A percentile compares a stretch with the other conserved stretches of the same genome.
Evolutionary conservation across 2,797 vertebrate genomes (phyloP).

Genomic region (Oreochromis mossambicus): DNA sequence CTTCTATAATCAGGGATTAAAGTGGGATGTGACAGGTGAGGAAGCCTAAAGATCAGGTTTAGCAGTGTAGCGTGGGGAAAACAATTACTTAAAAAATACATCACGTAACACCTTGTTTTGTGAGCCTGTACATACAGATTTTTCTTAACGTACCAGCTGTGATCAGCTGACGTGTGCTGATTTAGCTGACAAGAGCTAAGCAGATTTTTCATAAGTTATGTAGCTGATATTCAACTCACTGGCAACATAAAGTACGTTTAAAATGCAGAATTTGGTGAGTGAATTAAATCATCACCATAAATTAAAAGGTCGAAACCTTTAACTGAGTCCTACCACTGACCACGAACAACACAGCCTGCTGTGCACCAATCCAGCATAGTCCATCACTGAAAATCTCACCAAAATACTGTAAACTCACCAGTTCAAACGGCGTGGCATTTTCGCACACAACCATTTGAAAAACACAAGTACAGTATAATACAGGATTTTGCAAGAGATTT

Average conservation of each 20-base stretch:
- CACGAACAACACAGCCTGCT: background rate
- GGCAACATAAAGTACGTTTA: background rate
- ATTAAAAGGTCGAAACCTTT: no score
- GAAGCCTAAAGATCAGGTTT: background rate
- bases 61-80: background rate
- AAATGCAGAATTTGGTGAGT: background rate
- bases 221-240: background rate
- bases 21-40: background rate
- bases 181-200: background rate
- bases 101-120: accelerated
- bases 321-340: background rate
- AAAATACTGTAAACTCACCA: background rate
- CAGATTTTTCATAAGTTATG: background rate
- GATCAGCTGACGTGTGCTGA: background rate
- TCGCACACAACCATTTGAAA: background rate
- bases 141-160: background rate
- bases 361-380: background rate
- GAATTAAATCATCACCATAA: background rate
- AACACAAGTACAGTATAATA: background rate
- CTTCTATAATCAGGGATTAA: background rate
- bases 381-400: background rate
- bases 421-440: background rate
- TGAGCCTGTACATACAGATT: background rate
- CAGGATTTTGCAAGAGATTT: background rate
- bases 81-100: background rate